Percentiles rank a stretch among this genome's conserved stretches.
These are phyloP conservation scores for Thalassarche chlororhynchos DNA, from an alignment of 2,113 vertebrate species.

Conservation along the genomic window DNA sequence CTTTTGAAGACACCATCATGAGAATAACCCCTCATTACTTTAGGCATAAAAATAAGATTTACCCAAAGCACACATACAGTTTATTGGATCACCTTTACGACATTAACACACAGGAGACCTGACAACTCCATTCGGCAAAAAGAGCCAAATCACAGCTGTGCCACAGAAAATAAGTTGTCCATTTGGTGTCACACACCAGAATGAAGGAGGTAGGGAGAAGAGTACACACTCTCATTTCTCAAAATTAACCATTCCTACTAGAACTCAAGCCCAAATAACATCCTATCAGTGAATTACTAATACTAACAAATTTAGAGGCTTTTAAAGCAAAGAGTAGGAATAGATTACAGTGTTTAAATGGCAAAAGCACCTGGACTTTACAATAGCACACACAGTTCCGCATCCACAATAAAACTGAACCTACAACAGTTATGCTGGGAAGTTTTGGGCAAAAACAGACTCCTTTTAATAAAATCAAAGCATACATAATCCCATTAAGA, in stretches of 20 bases:
- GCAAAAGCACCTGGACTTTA: not conserved
- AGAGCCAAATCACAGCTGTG: not conserved
- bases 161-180: not conserved
- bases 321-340: not conserved
- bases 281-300: not conserved
- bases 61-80: not conserved
- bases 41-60: not conserved
- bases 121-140: not conserved
- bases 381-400: not conserved
- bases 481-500: not conserved
- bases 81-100: not conserved
- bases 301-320: not conserved
- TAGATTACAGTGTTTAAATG: not conserved
- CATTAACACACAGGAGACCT: not conserved
- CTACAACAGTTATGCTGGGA: not conserved
- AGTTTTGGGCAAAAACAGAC: not conserved
- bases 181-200: not conserved
- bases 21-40: not conserved
- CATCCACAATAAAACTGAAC: not conserved
- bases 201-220: not conserved
- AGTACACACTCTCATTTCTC: not conserved
- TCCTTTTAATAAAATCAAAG: not conserved
- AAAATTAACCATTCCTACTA: not conserved
- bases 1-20: not conserved
- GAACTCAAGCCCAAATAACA: not conserved